A percentile compares a stretch with the other conserved stretches of the same genome.
These are phyloP conservation scores for Anolis apletophallus DNA, from an alignment of 2,797 vertebrate species.

Conservation along the genomic window DNA sequence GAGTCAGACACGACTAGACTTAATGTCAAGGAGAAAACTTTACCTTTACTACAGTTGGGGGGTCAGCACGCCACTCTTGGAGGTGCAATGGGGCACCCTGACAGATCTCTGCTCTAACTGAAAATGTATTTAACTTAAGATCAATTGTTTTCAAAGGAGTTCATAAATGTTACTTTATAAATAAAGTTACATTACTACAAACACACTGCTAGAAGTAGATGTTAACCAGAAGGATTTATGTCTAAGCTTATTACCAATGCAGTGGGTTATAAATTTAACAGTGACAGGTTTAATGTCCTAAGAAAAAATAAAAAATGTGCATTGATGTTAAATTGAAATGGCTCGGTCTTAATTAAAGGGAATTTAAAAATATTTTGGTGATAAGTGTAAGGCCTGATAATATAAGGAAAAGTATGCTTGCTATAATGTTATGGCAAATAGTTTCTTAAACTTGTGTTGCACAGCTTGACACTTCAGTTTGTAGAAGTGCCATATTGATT, in stretches of 20 bases:
- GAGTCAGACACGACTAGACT: too few relatives aligned
- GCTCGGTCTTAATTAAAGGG: slow-evolving; percentile 16
- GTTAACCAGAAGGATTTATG: not conserved
- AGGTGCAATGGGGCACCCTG: too few relatives aligned
- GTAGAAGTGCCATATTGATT: slow-evolving; percentile 53
- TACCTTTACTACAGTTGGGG: too few relatives aligned
- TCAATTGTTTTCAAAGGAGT: not conserved
- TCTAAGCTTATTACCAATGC: not conserved
- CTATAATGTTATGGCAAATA: not conserved
- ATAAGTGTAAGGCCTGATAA: slow-evolving; percentile 14
- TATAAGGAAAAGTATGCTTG: slow-evolving; percentile 17
- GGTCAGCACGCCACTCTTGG: too few relatives aligned
- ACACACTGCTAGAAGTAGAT: not conserved
- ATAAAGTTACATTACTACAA: not conserved
- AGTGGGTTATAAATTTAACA: not conserved
- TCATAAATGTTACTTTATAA: not conserved
- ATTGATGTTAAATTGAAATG: not conserved
- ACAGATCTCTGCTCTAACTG: not conserved
- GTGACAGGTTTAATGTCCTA: not conserved
- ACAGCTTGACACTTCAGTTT: slow-evolving; percentile 28
- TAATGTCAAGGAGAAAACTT: too few relatives aligned
- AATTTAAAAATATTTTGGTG: slow-evolving; percentile 26
- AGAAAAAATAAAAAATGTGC: not conserved
- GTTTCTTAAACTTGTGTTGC: slow-evolving; percentile 30
- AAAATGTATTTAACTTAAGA: not conserved